Evolutionary conservation across 92 coral and sea anemone genomes (phyloP), one percentile per base, ranked within the genome.

Genomic region (Desmophyllum pertusum): DNA sequence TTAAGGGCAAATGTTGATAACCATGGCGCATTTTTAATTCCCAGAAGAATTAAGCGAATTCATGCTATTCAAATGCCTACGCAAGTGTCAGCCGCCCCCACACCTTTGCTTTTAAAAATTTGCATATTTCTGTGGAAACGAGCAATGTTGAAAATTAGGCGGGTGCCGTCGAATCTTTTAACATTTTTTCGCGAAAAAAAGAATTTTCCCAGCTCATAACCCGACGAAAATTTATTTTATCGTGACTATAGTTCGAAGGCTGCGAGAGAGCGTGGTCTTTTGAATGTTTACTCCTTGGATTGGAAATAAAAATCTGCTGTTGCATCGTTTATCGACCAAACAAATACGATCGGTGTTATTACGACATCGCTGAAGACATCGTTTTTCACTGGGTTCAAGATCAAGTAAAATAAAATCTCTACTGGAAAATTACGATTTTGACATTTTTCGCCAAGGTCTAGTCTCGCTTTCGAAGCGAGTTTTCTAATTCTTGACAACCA

Each of bases 61-160:
- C 10, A 10, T 37, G 7, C 55, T 3, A 50, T 50, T 50, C 1
- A 67, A 67, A 37, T 67, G 42, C 23, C 11, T 3, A 4, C 73
- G 35, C 67, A 62, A 10, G 30, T 23, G 10, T 57, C 15, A 33
- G 15, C 6, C 15, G 39, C 23, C 39, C 23, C 39, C 10, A 71
- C 55, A 14, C 48, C 1, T 42, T 73, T 15, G 2, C 23, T 39
- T 10, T 9, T 42, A 17, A 38, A 42, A 29, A 73, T 73, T 73
- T 73, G 59, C 77, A 73, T 73, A 73, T 73, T 45, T 10, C 77
- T 72, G 18, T 72, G 51, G 37, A n/a, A 41, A 41, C 46, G 40
- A 19, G 8, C 45, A 5, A 38, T 36, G 65, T 29, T 30, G 39
- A 55, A 52, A 55, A 23, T 21, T 8, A 55, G 1, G 64, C 8